Evolutionary conservation across 2,113 vertebrate genomes (phyloP), one percentile per base, ranked within the genome.

Genomic region (Sceloporus undulatus): DNA sequence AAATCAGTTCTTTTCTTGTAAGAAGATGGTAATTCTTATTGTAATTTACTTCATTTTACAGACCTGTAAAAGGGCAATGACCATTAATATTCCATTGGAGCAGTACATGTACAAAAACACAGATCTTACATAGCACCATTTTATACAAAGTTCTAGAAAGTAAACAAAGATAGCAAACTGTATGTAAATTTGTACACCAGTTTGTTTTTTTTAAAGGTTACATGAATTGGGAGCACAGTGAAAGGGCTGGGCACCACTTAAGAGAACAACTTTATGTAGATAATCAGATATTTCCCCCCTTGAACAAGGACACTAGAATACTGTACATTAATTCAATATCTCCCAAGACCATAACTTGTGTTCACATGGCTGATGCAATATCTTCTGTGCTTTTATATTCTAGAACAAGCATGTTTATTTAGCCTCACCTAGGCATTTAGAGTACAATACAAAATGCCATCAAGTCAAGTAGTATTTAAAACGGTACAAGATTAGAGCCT

Each of bases 21-120:
- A 1, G 16, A 84, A 59, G 42, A 23, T 25, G 7, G 42, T 34
- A 10, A 13, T 82, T 87, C 78, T 38, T 87, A 59, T 84, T 27
- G 85, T 90, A 62, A 86, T 70, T 79, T 91, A 62, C 90, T 91
- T 94, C 1, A 4, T 86, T 91, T 27, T 0, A 7, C 85, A 87
- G 91, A 82, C 16, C 0, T 75, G 56, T 82, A 19, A 86, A 40
- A 81, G 42, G 65, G 9, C 1, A 59, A 38, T 73, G 54, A 25
- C 27, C 34, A 76, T 77, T 75, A 87, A 84, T 27, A 88, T 79
- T 74, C 84, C n/a, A 70, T 48, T 82, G 93, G 92, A 93, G 90
- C 84, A 93, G 71, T 13, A 89, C 83, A 52, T 87, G 48, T 54
- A 82, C n/a, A 70, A 34, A 34, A 16, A 16, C 54, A 62, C 59